These are phyloP conservation scores for Globodera rostochiensis DNA, from an alignment of 1,140 invertebrate genomes.

Conservation along the genomic window DNA sequence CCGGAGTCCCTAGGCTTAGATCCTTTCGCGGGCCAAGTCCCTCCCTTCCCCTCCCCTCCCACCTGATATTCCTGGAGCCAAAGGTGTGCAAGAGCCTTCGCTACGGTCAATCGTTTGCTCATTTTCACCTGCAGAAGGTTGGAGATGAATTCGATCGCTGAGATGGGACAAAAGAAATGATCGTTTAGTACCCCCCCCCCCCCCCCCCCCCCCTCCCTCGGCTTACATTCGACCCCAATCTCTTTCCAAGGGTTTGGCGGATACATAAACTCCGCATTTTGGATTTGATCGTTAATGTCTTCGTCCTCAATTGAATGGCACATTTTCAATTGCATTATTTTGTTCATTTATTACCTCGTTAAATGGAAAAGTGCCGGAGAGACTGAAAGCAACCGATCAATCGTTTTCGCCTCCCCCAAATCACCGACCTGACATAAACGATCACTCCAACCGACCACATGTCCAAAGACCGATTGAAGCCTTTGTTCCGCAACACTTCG, in stretches of 20 bases:
- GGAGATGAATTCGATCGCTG: slow-evolving; percentile 95
- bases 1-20: neutral
- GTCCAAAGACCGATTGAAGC: slow-evolving; percentile 95
- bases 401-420: slow-evolving; percentile 2
- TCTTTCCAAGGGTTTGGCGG: slow-evolving; percentile 96
- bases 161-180: slow-evolving; percentile 59
- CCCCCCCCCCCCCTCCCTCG: slow-evolving; percentile 7
- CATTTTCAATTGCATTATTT: neutral
- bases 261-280: slow-evolving; percentile 99
- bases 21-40: neutral
- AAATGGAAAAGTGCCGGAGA: slow-evolving; percentile 97
- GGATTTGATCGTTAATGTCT: slow-evolving; percentile 98
- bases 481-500: slow-evolving; percentile 94
- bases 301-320: slow-evolving; percentile 74
- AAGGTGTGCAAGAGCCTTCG: slow-evolving; percentile 88
- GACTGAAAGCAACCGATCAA: slow-evolving; percentile 68
- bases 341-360: slow-evolving; percentile 73
- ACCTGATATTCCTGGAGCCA: slow-evolving; percentile 77
- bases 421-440: slow-evolving; percentile 78
- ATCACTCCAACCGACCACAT: slow-evolving; percentile 99
- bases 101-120: slow-evolving; percentile 90
- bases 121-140: slow-evolving; percentile 98
- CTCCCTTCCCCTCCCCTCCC: slow-evolving; percentile 68
- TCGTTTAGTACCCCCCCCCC: neutral
- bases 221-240: slow-evolving; percentile 87